Percentiles rank a stretch among this genome's conserved stretches.
Conservation (phyloP, 1,140 invertebrate genomes). For the Atta colombica region DNA sequence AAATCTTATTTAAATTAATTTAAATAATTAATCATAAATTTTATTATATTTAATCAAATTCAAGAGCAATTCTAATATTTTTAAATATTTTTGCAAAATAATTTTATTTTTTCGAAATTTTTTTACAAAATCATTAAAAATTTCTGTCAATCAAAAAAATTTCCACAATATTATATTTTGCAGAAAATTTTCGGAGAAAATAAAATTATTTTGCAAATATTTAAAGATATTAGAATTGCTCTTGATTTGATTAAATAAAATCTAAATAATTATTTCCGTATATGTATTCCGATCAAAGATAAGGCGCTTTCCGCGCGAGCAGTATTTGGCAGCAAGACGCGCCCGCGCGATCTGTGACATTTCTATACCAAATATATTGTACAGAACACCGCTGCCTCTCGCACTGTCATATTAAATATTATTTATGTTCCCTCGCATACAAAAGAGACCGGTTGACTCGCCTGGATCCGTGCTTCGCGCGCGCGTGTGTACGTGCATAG, state of each 20-base stretch:
- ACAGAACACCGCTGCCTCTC: conserved; percentile 79
- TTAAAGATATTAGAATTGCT: not conserved
- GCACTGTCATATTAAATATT: conserved; percentile 86
- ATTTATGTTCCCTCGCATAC: conserved; percentile 83
- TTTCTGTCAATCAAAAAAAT: not conserved
- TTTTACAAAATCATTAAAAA: not conserved
- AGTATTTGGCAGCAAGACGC: conserved; percentile 80
- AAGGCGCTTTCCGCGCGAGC: conserved; percentile 17
- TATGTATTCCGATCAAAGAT: not conserved
- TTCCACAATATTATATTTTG: not conserved
- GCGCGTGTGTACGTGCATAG: conserved; percentile 45
- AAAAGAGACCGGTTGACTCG: conserved; percentile 67
- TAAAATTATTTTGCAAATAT: not conserved
- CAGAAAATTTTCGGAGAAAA: not conserved
- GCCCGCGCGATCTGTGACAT: conserved; percentile 83
- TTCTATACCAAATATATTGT: conserved; percentile 86
- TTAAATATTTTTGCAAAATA: not conserved
- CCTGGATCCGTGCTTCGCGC: conserved; percentile 13
- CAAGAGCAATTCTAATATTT: not conserved
- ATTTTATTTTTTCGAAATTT: not conserved
- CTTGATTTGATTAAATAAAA: not conserved
- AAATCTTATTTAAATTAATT: not conserved
- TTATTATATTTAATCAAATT: not conserved
- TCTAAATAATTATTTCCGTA: not conserved
- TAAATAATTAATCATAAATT: not conserved